These are phyloP conservation scores for Macroramphosus scolopax DNA, from an alignment of 2,797 vertebrate species.

Conservation along the genomic window DNA sequence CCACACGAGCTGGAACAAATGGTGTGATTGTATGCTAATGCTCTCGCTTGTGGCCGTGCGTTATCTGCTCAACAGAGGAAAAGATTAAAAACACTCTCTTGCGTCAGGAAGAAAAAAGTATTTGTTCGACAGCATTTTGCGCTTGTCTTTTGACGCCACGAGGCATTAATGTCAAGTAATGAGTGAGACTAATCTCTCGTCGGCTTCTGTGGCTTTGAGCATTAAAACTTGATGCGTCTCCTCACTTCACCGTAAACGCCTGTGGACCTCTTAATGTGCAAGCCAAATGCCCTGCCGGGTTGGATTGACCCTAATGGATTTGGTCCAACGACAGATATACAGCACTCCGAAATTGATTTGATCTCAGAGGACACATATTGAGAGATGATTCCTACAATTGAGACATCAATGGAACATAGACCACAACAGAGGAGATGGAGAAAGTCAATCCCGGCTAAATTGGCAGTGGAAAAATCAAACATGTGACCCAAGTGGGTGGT, in stretches of 20 bases:
- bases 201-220: conserved; percentile 81
- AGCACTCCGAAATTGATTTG: conserved; percentile 79
- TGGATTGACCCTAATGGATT: conserved; percentile 79
- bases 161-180: conserved; percentile 73
- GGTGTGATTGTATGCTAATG: conserved; percentile 66
- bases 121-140: conserved; percentile 71
- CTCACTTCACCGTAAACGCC: conserved; percentile 75
- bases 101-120: conserved; percentile 54
- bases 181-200: conserved; percentile 73
- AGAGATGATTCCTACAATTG: conserved; percentile 80
- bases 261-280: conserved; percentile 78
- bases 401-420: conserved; percentile 76
- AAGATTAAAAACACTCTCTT: conserved; percentile 69
- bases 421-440: conserved; percentile 68
- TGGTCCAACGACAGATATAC: conserved; percentile 76
- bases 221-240: conserved; percentile 80
- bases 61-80: conserved; percentile 73
- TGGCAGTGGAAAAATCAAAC: conserved; percentile 55
- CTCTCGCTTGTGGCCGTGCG: conserved; percentile 64
- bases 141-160: conserved; percentile 63
- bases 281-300: conserved; percentile 74
- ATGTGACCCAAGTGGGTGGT: no score
- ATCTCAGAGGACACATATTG: conserved; percentile 74
- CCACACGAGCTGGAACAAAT: conserved; percentile 55
- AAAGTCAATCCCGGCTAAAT: conserved; percentile 64